Evolutionary conservation across 2,113 vertebrate species (phyloP).

Genomic region (Esox niger): DNA sequence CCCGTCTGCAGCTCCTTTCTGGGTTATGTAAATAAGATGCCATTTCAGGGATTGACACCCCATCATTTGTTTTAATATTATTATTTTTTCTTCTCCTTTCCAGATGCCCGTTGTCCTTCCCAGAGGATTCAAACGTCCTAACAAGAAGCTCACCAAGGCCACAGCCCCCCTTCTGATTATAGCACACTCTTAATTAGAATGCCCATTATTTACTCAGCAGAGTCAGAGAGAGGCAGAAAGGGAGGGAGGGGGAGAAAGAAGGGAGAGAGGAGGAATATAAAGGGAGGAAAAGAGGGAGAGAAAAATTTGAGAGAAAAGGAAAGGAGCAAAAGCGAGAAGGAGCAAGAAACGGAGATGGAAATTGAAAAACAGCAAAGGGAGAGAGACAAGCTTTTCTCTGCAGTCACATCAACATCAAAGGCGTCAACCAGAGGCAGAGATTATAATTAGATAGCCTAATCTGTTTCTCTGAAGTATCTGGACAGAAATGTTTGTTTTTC

Average conservation of each 20-base stretch:
- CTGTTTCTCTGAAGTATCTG: constrained; percentile 67
- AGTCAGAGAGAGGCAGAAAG: not conserved
- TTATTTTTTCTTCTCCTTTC: not conserved
- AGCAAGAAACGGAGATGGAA: constrained; percentile 38
- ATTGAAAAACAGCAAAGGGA: constrained; percentile 21
- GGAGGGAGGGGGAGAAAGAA: constrained; percentile 34
- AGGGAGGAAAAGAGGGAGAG: not conserved
- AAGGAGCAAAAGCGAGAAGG: not conserved
- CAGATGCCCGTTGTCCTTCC: constrained; percentile 63
- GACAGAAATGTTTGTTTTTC: constrained; percentile 70
- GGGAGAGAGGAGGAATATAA: not conserved
- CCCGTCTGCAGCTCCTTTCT: too few relatives aligned
- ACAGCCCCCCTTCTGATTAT: constrained; percentile 63
- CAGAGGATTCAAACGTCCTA: constrained; percentile 60
- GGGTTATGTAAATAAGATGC: too few relatives aligned
- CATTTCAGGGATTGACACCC: too few relatives aligned
- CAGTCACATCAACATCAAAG: constrained; percentile 74
- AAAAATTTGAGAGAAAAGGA: constrained; percentile 13
- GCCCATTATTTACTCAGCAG: constrained; percentile 72
- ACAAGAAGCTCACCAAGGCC: constrained; percentile 71
- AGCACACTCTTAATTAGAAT: constrained; percentile 75
- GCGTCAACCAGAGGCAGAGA: constrained; percentile 70
- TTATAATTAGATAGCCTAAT: constrained; percentile 76
- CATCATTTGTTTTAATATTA: not conserved
- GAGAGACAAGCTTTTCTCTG: too few relatives aligned